phyloP scores from a whole-genome alignment of 2,888 invertebrate genomes.

The Epirrhoe tristata region DNA sequence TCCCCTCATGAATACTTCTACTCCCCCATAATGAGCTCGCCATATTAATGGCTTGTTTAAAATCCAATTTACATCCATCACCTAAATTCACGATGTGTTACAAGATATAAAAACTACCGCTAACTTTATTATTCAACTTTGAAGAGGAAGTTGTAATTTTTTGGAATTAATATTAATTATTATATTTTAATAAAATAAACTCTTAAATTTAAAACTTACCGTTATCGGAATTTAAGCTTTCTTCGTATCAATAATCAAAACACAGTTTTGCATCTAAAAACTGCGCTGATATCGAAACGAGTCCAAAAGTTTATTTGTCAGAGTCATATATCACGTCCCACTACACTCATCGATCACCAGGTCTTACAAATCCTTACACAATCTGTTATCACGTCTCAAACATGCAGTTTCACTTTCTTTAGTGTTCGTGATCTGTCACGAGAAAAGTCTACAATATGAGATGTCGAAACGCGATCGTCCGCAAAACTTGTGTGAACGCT shows the following conservation, averaged over 20 bases:
- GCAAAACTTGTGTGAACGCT: constrained; percentile 76
- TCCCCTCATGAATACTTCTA: constrained; percentile 73
- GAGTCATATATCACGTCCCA: constrained; percentile 60
- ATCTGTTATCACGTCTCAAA: constrained; percentile 67
- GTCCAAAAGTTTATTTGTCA: constrained; percentile 62
- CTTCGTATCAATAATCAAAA: constrained; percentile 74
- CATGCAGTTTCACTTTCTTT: constrained; percentile 76
- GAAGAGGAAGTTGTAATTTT: constrained; percentile 22
- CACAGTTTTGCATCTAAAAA: constrained; percentile 77
- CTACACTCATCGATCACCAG: constrained; percentile 66
- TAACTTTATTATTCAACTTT: constrained; percentile 40
- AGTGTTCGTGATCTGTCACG: constrained; percentile 68
- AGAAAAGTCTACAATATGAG: constrained; percentile 61
- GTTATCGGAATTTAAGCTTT: constrained; percentile 56
- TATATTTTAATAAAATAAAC: not conserved
- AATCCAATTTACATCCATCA: constrained; percentile 70
- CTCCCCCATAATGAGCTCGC: constrained; percentile 52
- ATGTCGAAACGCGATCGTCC: constrained; percentile 69
- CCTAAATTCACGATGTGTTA: constrained; percentile 47
- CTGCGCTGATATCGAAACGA: constrained; percentile 80
- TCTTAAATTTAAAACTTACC: constrained; percentile 61
- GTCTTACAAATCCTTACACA: constrained; percentile 68
- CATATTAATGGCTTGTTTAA: constrained; percentile 62
- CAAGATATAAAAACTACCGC: constrained; percentile 40
- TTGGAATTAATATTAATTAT: constrained; percentile 14